Evolutionary conservation across 2,888 invertebrate genomes (phyloP).

Genomic region (Harpalus rufipes): DNA sequence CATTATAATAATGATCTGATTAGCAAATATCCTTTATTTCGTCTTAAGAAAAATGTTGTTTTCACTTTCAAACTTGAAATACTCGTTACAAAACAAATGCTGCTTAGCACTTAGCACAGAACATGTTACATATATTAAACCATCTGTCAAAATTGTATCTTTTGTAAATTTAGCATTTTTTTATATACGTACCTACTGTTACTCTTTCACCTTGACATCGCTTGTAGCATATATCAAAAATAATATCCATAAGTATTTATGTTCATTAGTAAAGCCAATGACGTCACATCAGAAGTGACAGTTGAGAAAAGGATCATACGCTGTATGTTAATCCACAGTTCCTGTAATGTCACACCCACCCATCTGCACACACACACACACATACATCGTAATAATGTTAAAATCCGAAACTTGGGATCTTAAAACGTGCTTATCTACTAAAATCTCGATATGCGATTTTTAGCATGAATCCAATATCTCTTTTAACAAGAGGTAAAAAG

Average conservation of each 20-base stretch:
- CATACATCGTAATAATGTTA: too few species aligned
- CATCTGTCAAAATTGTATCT: slow-evolving; percentile 20
- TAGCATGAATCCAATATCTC: too few species aligned
- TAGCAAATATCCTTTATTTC: neutral
- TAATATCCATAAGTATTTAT: slow-evolving; percentile 41
- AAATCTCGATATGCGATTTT: too few species aligned
- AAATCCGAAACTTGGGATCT: too few species aligned
- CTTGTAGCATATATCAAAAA: slow-evolving; percentile 30
- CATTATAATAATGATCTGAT: neutral
- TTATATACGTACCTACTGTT: too few species aligned
- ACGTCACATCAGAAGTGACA: slow-evolving; percentile 35
- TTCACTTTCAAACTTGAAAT: slow-evolving; percentile 29
- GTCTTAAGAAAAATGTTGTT: slow-evolving; percentile 18
- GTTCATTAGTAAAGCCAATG: slow-evolving; percentile 22
- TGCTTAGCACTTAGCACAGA: neutral
- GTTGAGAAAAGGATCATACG: slow-evolving; percentile 26
- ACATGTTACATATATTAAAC: slow-evolving; percentile 32
- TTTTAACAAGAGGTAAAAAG: too few species aligned
- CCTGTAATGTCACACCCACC: slow-evolving; percentile 16
- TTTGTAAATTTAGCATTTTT: slow-evolving; percentile 41
- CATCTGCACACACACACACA: too few species aligned
- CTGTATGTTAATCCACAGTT: neutral
- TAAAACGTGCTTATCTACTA: too few species aligned
- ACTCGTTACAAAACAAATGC: slow-evolving; percentile 12
- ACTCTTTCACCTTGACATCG: slow-evolving; percentile 37